Percentiles rank a stretch among this genome's conserved stretches.
These are phyloP conservation scores for Apis cerana DNA, from an alignment of 1,140 invertebrate genomes.

Conservation along the genomic window DNA sequence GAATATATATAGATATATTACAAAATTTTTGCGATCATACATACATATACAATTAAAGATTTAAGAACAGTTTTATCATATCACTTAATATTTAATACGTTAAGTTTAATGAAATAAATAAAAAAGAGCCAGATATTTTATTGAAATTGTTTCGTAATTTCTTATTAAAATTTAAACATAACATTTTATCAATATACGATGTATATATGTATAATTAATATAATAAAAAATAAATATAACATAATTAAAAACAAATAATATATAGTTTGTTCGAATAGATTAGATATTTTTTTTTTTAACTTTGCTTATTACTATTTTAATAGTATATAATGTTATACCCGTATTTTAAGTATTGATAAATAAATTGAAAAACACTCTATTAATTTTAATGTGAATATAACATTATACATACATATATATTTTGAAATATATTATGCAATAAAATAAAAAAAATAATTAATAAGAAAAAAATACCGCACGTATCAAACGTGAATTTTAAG, in stretches of 20 bases:
- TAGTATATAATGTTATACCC: constrained; percentile 2
- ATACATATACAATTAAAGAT: constrained; percentile 20
- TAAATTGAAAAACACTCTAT: background rate
- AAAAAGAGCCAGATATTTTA: background rate
- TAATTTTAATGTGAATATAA: background rate
- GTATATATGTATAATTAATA: background rate
- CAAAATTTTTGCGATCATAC: constrained; percentile 22
- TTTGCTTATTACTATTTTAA: constrained; percentile 1
- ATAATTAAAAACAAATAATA: background rate
- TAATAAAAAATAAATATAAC: background rate
- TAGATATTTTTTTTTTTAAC: background rate
- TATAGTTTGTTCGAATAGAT: background rate
- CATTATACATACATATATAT: background rate
- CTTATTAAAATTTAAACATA: background rate
- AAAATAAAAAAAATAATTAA: constrained; percentile 13
- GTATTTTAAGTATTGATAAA: constrained; percentile 11
- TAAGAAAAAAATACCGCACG: background rate
- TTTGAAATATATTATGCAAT: constrained; percentile 24
- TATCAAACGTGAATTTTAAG: background rate
- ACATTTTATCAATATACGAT: background rate
- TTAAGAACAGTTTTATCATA: background rate
- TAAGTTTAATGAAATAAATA: background rate
- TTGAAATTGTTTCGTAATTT: background rate
- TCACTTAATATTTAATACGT: too few relatives aligned
- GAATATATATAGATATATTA: constrained; percentile 26